These are phyloP conservation scores for Coturnix japonica DNA, from an alignment of 2,113 vertebrate genomes.

Conservation along the genomic window DNA sequence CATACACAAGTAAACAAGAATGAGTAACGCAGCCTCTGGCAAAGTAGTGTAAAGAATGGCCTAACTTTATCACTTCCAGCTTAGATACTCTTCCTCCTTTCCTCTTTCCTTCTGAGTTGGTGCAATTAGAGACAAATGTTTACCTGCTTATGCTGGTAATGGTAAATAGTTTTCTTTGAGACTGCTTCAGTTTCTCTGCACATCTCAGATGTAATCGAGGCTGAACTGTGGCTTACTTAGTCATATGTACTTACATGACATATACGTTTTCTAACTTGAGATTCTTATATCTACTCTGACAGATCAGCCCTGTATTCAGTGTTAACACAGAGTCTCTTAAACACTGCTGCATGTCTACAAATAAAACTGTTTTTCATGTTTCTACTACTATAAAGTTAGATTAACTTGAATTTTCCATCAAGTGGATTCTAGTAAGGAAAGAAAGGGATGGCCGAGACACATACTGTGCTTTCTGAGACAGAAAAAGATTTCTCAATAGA, in stretches of 20 bases:
- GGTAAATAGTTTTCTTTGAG: not conserved
- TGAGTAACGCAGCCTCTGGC: not conserved
- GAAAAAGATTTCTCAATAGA: not conserved
- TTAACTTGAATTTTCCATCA: not conserved
- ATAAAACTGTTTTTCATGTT: not conserved
- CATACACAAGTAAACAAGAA: not conserved
- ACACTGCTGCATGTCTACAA: not conserved
- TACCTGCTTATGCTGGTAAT: fast-evolving
- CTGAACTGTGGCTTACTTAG: not conserved
- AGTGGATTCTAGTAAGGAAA: not conserved
- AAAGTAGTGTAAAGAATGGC: not conserved
- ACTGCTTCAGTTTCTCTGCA: not conserved
- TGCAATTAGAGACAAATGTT: not conserved
- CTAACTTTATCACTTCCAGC: not conserved
- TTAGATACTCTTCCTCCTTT: not conserved
- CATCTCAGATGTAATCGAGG: not conserved
- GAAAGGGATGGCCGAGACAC: not conserved
- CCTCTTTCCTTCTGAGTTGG: not conserved
- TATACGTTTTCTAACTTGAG: too few relatives aligned
- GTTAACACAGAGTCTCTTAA: not conserved
- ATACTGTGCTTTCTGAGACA: not conserved
- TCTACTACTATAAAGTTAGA: not conserved
- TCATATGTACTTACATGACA: fast-evolving
- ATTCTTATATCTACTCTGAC: not conserved
- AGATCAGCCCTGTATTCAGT: not conserved